These are phyloP conservation scores for Hippocampus mohnikei DNA, from an alignment of 2,113 vertebrate species.

Conservation along the genomic window DNA sequence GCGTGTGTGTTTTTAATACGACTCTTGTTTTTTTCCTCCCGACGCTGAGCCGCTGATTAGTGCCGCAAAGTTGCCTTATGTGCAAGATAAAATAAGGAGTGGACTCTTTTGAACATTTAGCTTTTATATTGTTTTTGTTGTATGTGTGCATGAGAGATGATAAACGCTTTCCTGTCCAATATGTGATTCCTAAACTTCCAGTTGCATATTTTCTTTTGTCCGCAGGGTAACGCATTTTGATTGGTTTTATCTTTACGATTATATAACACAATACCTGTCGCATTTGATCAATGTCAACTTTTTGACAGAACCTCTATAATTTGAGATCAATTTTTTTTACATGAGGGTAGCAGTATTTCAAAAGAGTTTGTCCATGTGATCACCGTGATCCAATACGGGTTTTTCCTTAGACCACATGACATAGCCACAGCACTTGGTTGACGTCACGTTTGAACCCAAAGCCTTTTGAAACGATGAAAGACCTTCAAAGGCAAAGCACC, in stretches of 20 bases:
- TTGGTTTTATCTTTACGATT: background rate
- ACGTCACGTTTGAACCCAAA: background rate
- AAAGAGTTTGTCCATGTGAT: conserved; percentile 66
- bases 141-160: too few species aligned
- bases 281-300: background rate
- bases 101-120: conserved; percentile 43
- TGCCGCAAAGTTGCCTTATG: conserved; percentile 57
- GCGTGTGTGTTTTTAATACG: conserved; percentile 13
- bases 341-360: background rate
- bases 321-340: too few species aligned
- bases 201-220: background rate
- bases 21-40: conserved; percentile 24
- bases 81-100: conserved; percentile 64
- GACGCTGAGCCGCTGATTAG: conserved; percentile 51
- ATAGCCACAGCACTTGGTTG: background rate
- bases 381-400: conserved; percentile 72
- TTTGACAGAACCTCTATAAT: background rate
- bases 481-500: too few species aligned
- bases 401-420: conserved; percentile 74
- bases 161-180: background rate
- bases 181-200: background rate
- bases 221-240: background rate
- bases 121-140: background rate
- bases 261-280: background rate
- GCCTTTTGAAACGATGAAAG: too few species aligned